Percentiles rank a stretch among this genome's conserved stretches.
phyloP scores from a whole-genome alignment of 2,888 invertebrate genomes.

The Ligdia adustata region DNA sequence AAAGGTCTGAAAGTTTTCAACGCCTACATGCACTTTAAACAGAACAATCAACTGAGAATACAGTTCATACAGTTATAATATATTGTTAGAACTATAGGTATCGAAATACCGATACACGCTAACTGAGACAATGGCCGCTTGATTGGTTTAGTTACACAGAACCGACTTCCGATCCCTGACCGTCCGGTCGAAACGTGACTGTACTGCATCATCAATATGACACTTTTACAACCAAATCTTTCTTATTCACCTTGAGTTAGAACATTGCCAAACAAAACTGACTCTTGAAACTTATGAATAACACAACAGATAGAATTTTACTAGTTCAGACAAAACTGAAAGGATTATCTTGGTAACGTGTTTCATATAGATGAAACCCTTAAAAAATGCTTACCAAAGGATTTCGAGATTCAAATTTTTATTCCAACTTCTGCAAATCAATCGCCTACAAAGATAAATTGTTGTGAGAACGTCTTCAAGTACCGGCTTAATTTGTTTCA shows the following conservation, averaged over 20 bases:
- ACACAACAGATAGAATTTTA: not conserved
- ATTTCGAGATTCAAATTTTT: conserved; percentile 20
- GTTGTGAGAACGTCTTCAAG: conserved; percentile 29
- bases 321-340: conserved; percentile 8
- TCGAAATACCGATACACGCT: conserved; percentile 48
- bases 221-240: conserved; percentile 55
- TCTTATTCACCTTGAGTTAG: conserved; percentile 23
- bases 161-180: conserved; percentile 63
- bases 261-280: conserved; percentile 17
- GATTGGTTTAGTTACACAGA: conserved; percentile 79
- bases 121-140: conserved; percentile 69
- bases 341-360: conserved; percentile 12
- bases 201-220: conserved; percentile 62
- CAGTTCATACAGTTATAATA: too few relatives aligned
- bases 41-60: too few relatives aligned
- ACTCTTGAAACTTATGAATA: conserved; percentile 12
- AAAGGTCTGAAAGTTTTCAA: too few relatives aligned
- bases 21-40: too few relatives aligned
- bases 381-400: conserved; percentile 38
- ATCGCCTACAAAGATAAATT: conserved; percentile 24
- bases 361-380: conserved; percentile 22
- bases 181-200: conserved; percentile 62
- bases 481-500: conserved; percentile 39
- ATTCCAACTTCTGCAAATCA: conserved; percentile 17
- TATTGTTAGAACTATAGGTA: too few relatives aligned